phyloP scores from a whole-genome alignment of 2,888 invertebrate species.

The Phrixothrix hirtus region DNA sequence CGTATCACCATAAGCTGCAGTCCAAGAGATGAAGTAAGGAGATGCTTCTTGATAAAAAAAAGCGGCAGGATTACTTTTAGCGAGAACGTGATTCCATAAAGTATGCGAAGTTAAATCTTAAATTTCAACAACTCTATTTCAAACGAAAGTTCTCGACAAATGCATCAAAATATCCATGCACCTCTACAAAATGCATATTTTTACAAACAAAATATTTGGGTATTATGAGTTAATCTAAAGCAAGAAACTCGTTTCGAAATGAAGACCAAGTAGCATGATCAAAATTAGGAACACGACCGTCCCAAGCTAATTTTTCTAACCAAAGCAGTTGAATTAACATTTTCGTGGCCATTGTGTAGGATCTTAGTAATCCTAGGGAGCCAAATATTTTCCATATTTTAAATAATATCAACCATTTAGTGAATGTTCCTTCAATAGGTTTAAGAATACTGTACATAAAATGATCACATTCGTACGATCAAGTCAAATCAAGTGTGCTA shows the following conservation, averaged over 20 bases:
- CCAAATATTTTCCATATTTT: conserved; percentile 36
- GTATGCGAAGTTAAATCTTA: conserved; percentile 10
- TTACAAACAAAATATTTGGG: neutral
- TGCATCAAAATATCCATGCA: conserved; percentile 1
- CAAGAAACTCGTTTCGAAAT: conserved; percentile 5
- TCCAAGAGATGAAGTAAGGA: neutral
- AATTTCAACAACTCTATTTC: conserved; percentile 37
- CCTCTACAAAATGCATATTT: neutral
- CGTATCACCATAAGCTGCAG: neutral
- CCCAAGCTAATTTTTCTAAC: conserved; percentile 33
- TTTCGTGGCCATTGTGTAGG: conserved; percentile 33
- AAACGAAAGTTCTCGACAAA: conserved; percentile 38
- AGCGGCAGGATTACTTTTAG: neutral
- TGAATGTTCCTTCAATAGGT: neutral
- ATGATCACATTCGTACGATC: neutral
- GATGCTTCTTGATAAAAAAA: neutral
- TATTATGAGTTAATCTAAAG: neutral
- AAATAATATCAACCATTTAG: conserved; percentile 27
- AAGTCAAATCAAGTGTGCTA: conserved; percentile 2
- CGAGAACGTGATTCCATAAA: neutral
- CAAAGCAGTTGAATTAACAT: conserved; percentile 36
- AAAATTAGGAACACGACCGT: conserved; percentile 26
- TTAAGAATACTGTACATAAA: neutral
- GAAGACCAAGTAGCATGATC: conserved; percentile 24
- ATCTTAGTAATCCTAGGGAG: conserved; percentile 33